Percentiles rank a stretch among this genome's conserved stretches.
These are phyloP conservation scores for Mythimna impura DNA, from an alignment of 2,888 invertebrate genomes.

Conservation along the genomic window DNA sequence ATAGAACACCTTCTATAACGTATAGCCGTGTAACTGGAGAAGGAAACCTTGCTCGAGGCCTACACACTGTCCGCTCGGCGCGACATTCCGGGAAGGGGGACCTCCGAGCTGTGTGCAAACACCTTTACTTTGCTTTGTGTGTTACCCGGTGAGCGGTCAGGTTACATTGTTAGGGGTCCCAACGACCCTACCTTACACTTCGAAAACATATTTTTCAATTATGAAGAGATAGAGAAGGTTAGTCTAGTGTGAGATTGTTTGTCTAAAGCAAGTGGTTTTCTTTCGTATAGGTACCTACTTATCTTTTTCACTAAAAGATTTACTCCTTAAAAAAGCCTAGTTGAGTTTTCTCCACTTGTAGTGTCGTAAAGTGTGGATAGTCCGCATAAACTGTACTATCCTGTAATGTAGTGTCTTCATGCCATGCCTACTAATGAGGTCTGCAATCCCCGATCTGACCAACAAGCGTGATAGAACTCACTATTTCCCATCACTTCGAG, in stretches of 20 bases:
- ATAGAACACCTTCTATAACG: constrained; percentile 2
- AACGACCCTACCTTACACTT: constrained; percentile 5
- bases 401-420: not conserved
- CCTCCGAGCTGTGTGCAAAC: constrained; percentile 47
- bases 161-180: constrained; percentile 56
- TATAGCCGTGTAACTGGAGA: constrained; percentile 1
- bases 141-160: constrained; percentile 43
- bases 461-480: too few relatives aligned
- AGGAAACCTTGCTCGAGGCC: not conserved
- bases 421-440: not conserved
- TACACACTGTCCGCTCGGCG: not conserved
- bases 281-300: not conserved
- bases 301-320: not conserved
- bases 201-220: constrained; percentile 22
- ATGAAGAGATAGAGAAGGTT: not conserved
- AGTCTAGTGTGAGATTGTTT: constrained; percentile 2
- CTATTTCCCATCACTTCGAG: not conserved
- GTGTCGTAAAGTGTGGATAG: not conserved
- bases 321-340: not conserved
- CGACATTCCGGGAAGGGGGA: constrained; percentile 49
- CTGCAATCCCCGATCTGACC: not conserved
- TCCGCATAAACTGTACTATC: too few relatives aligned
- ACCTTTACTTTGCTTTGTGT: constrained; percentile 53
- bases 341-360: not conserved
- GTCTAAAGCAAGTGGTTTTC: not conserved